Evolutionary conservation across 2,113 vertebrate species (phyloP).

Genomic region (Protobothrops mucrosquamatus): DNA sequence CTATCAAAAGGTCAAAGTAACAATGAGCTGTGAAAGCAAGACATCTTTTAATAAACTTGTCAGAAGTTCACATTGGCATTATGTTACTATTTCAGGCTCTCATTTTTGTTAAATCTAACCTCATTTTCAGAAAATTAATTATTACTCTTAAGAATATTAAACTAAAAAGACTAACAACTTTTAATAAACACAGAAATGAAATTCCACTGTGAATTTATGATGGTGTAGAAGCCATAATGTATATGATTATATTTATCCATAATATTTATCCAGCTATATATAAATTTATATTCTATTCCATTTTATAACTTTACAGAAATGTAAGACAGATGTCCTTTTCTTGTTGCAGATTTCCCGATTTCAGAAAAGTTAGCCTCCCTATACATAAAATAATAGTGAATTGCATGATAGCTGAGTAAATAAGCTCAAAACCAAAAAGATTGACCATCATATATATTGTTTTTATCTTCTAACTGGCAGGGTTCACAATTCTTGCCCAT

Average conservation of each 20-base stretch:
- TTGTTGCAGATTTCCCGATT: not conserved
- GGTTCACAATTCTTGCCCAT: not conserved
- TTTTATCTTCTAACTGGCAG: not conserved
- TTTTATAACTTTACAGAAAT: not conserved
- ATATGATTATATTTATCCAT: not conserved
- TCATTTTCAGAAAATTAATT: not conserved
- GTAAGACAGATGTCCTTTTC: slow-evolving; percentile 8
- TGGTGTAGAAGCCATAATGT: not conserved
- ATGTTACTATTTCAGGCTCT: not conserved
- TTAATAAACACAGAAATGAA: not conserved
- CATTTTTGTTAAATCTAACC: not conserved
- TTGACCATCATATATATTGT: not conserved
- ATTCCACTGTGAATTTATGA: not conserved
- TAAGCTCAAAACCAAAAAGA: not conserved
- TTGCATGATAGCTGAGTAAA: not conserved
- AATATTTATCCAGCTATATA: fast-evolving
- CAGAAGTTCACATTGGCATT: not conserved
- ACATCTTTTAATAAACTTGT: not conserved
- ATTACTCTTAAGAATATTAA: not conserved
- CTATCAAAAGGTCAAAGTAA: not conserved
- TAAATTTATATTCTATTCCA: not conserved
- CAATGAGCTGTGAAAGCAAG: not conserved
- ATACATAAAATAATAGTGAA: not conserved
- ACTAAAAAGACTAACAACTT: not conserved
- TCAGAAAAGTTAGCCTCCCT: not conserved